Conservation (phyloP, 2,888 invertebrate genomes). For the Pachymerium ferrugineum region DNA sequence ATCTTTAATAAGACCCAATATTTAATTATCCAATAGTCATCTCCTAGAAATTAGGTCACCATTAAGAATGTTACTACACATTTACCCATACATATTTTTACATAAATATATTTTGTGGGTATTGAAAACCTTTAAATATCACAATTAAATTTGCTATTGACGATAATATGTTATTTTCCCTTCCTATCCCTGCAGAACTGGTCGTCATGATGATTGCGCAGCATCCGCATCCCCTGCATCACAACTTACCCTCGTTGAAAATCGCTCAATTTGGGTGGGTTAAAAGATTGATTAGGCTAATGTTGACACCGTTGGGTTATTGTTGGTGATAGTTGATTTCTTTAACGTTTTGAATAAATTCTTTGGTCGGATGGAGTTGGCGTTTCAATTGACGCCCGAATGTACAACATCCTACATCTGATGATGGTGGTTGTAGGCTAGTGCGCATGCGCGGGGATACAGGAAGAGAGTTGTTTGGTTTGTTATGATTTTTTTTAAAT, state of each 20-base stretch:
- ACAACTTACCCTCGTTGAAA: not conserved
- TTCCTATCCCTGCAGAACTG: not conserved
- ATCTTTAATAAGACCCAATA: too few species aligned
- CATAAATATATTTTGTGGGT: not conserved
- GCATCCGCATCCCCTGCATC: constrained; percentile 1
- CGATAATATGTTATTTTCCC: not conserved
- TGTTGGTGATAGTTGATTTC: not conserved
- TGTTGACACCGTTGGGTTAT: too few species aligned
- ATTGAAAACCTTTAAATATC: not conserved
- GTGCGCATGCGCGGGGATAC: not conserved
- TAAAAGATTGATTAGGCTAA: too few species aligned
- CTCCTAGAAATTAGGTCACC: too few species aligned
- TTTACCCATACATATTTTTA: too few species aligned
- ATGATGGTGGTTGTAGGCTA: not conserved
- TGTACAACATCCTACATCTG: not conserved
- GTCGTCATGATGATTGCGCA: constrained; percentile 4
- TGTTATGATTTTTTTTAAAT: too few species aligned
- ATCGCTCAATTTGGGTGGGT: too few species aligned
- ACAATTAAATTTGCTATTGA: not conserved
- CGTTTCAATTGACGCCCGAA: not conserved
- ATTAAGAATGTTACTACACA: too few species aligned
- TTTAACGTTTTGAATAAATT: too few species aligned
- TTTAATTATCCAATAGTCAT: too few species aligned
- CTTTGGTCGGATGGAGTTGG: too few species aligned
- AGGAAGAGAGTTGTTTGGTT: too few species aligned